A percentile compares a stretch with the other conserved stretches of the same genome.
These are phyloP conservation scores for Cetoscarus ocellatus DNA, from an alignment of 2,797 vertebrate genomes.

Conservation along the genomic window DNA sequence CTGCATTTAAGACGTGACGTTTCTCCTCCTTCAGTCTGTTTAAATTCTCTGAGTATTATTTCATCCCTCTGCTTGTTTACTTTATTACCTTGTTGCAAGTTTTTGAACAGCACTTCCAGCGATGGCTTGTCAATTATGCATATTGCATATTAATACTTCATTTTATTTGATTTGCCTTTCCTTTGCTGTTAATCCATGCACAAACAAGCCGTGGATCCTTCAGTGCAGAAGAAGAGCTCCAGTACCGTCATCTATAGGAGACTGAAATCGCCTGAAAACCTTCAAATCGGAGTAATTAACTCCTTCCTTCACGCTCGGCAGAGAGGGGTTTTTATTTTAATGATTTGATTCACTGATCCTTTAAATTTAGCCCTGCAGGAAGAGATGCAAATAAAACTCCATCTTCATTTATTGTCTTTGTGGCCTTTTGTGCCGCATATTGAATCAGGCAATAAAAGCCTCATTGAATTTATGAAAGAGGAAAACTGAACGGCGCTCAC, in stretches of 20 bases:
- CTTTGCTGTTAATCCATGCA: constrained; percentile 69
- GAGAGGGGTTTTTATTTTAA: constrained; percentile 82
- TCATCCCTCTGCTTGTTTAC: constrained; percentile 57
- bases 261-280: constrained; percentile 58
- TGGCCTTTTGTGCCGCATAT: constrained; percentile 59
- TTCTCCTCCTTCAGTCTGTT: constrained; percentile 1
- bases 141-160: constrained; percentile 77
- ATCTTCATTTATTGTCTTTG: constrained; percentile 76
- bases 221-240: constrained; percentile 62
- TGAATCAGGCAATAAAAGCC: constrained; percentile 69
- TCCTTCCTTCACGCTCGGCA: constrained; percentile 83
- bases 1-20: constrained; percentile 12
- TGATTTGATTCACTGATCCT: constrained; percentile 89
- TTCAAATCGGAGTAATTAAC: constrained; percentile 83
- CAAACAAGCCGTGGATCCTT: constrained; percentile 65
- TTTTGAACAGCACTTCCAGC: constrained; percentile 65
- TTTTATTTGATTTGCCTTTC: constrained; percentile 77
- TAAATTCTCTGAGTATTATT: constrained; percentile 21
- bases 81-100: constrained; percentile 65
- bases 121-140: constrained; percentile 70
- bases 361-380: constrained; percentile 85
- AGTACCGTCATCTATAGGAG: constrained; percentile 46
- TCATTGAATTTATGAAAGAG: constrained; percentile 60
- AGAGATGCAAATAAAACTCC: constrained; percentile 72
- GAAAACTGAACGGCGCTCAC: constrained; percentile 22